A percentile compares a stretch with the other conserved stretches of the same genome.
phyloP scores from a whole-genome alignment of 1,140 invertebrate species.

The Sweltsa coloradensis region DNA sequence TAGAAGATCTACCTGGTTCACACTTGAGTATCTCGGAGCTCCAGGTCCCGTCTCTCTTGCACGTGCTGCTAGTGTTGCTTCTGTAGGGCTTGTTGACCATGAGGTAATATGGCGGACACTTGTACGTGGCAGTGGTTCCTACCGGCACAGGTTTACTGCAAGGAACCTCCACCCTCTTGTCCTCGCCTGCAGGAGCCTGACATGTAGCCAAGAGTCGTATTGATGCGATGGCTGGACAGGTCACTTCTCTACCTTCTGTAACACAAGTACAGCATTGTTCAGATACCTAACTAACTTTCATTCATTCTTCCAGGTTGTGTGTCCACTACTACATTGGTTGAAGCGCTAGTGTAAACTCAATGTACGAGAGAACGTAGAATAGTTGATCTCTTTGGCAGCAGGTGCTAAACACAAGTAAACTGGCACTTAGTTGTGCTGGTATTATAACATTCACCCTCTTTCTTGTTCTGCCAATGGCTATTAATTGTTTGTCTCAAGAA shows the following conservation, averaged over 20 bases:
- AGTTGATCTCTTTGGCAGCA: no score
- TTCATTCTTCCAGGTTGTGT: no score
- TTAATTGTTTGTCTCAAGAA: no score
- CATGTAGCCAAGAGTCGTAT: conserved; percentile 17
- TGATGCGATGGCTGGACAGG: conserved; percentile 18
- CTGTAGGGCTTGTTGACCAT: conserved; percentile 3
- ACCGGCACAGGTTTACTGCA: conserved; percentile 23
- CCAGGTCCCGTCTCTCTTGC: conserved; percentile 31
- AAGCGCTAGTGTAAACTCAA: no score
- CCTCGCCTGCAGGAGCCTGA: conserved; percentile 21
- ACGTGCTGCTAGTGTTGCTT: conserved; percentile 21
- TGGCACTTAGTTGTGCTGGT: no score
- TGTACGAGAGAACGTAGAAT: no score
- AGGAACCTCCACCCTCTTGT: conserved; percentile 20
- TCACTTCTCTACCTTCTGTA: conserved; percentile 15
- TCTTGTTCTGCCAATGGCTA: no score
- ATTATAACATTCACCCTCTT: no score
- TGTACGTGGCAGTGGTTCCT: conserved; percentile 23
- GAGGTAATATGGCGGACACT: conserved; percentile 28
- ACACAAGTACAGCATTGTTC: conserved; percentile 7
- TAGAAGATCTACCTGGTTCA: conserved; percentile 20
- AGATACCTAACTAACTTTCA: no score
- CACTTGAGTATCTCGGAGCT: conserved; percentile 26
- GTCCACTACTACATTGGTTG: no score
- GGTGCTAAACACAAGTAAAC: no score